phyloP scores from a whole-genome alignment of 23 tunicate species.

The Styela clava region DNA sequence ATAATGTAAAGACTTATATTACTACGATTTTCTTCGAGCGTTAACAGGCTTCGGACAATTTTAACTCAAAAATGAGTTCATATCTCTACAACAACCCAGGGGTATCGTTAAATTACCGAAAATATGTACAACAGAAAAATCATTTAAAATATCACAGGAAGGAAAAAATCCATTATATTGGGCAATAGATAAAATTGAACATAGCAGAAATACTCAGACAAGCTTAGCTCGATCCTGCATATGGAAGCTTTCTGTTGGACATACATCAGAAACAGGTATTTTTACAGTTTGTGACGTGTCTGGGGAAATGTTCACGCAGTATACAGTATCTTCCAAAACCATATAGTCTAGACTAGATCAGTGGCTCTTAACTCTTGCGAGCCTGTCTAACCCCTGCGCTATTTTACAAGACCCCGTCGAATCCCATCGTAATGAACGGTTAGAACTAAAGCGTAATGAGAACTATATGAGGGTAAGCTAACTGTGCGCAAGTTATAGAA shows the following conservation, averaged over 20 bases:
- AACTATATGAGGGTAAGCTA: too few relatives aligned
- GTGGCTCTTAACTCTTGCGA: too few relatives aligned
- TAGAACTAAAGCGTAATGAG: too few relatives aligned
- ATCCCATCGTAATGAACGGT: too few relatives aligned
- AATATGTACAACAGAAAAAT: neutral
- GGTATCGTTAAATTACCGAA: neutral
- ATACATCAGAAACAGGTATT: neutral
- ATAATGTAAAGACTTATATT: neutral
- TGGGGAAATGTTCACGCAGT: neutral
- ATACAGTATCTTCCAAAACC: constrained; percentile 16
- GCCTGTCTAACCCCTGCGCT: too few relatives aligned
- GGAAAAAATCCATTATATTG: neutral
- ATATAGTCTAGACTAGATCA: too few relatives aligned
- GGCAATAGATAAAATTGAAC: neutral
- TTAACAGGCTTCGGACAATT: constrained; percentile 13
- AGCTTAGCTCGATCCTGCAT: neutral
- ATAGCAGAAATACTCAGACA: neutral
- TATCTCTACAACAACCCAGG: neutral
- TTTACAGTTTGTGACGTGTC: neutral
- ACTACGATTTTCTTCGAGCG: constrained; percentile 12
- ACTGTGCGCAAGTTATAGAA: too few relatives aligned
- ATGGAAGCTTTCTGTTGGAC: neutral
- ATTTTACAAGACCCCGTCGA: too few relatives aligned
- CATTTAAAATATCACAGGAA: neutral
- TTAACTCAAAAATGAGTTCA: constrained; percentile 6